phyloP scores from a whole-genome alignment of 37 sponge, comb jelly and placozoan species.

The Agelas oroides region DNA sequence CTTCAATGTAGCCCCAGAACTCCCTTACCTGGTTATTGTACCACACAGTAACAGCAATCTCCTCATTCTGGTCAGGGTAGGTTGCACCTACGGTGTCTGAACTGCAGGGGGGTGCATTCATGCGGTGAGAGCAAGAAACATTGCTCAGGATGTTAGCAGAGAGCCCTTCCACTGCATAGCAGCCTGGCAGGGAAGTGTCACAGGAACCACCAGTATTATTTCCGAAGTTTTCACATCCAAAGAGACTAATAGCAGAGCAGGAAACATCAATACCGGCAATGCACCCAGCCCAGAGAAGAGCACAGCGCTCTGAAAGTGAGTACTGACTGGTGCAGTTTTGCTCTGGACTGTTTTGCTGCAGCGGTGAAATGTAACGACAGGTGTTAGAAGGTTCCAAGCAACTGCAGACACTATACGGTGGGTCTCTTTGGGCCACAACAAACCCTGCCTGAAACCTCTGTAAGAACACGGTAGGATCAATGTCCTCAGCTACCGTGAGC shows the following conservation, averaged over 20 bases:
- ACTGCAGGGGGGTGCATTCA: background rate
- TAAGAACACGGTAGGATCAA: slow-evolving; percentile 37
- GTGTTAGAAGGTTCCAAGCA: background rate
- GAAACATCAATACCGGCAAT: too few relatives aligned
- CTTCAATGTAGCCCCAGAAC: too few relatives aligned
- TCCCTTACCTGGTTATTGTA: slow-evolving; percentile 86
- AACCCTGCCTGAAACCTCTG: slow-evolving; percentile 48
- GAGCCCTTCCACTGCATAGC: slow-evolving; percentile 4
- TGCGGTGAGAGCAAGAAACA: background rate
- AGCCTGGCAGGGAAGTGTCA: background rate
- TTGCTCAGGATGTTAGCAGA: slow-evolving; percentile 1
- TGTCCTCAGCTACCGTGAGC: slow-evolving; percentile 1
- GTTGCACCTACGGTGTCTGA: background rate
- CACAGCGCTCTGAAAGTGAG: too few relatives aligned
- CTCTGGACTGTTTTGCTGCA: background rate
- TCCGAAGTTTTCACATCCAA: too few relatives aligned
- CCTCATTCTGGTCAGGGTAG: slow-evolving; percentile 18
- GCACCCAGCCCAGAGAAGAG: too few relatives aligned
- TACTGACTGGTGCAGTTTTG: too few relatives aligned
- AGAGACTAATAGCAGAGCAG: too few relatives aligned
- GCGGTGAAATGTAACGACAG: background rate
- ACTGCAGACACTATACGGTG: slow-evolving; percentile 42
- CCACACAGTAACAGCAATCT: slow-evolving; percentile 67
- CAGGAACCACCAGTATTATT: too few relatives aligned
- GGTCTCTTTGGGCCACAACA: slow-evolving; percentile 26